A percentile compares a stretch with the other conserved stretches of the same genome.
phyloP scores from a whole-genome alignment of 2,888 invertebrate genomes.

The Drosophila paranaensis region DNA sequence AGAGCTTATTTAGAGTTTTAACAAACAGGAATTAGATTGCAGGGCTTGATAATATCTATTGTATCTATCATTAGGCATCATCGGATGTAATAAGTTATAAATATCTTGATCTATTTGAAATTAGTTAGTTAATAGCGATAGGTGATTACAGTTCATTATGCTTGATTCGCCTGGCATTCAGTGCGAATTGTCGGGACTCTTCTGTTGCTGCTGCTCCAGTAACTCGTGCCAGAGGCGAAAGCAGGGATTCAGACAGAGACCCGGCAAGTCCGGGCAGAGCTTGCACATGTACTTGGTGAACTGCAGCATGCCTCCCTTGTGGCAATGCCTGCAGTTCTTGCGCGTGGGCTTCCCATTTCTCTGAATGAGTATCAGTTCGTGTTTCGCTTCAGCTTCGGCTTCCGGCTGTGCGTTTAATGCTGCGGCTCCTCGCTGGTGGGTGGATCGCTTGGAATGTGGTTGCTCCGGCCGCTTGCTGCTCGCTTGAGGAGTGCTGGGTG shows the following conservation, averaged over 20 bases:
- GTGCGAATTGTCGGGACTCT: constrained; percentile 13
- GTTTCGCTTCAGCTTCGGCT: constrained; percentile 16
- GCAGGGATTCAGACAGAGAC: constrained; percentile 68
- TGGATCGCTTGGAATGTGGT: constrained; percentile 12
- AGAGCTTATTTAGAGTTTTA: background rate
- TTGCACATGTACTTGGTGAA: constrained; percentile 67
- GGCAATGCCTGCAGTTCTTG: constrained; percentile 71
- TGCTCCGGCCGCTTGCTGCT: background rate
- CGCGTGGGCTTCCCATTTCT: constrained; percentile 51
- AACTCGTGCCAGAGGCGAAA: constrained; percentile 71
- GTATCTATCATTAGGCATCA: background rate
- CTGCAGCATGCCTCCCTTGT: constrained; percentile 66
- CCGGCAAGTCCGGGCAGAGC: constrained; percentile 65
- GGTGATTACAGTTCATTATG: background rate
- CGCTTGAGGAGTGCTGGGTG: background rate
- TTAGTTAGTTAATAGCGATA: background rate
- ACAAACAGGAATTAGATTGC: background rate
- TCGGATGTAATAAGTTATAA: background rate
- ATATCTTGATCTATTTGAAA: background rate
- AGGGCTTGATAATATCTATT: background rate
- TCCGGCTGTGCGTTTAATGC: background rate
- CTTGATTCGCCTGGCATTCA: constrained; percentile 2
- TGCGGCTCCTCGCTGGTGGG: background rate
- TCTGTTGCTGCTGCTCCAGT: constrained; percentile 25
- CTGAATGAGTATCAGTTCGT: constrained; percentile 48